Evolutionary conservation across 23 tunicate species (phyloP).

Genomic region (Halocynthia roretzi): DNA sequence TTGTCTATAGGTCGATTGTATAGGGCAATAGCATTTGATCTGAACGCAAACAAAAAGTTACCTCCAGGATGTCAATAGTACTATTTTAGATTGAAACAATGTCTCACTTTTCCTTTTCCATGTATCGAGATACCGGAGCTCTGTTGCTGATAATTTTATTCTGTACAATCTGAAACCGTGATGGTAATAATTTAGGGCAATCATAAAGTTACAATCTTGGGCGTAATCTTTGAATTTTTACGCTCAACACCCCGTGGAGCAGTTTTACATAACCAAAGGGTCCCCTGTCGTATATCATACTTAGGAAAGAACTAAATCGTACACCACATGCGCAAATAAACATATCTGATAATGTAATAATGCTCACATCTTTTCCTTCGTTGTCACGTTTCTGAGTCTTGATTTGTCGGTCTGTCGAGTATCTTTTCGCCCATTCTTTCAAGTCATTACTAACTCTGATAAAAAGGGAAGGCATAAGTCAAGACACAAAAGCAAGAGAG

Average conservation of each 20-base stretch:
- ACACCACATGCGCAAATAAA: too few relatives aligned
- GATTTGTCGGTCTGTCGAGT: conserved; percentile 20
- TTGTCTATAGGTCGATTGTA: conserved; percentile 36
- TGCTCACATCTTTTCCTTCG: too few relatives aligned
- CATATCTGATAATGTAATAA: too few relatives aligned
- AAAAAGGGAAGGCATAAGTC: neutral
- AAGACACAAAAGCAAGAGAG: too few relatives aligned
- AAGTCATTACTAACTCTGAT: conserved; percentile 49
- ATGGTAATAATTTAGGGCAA: neutral
- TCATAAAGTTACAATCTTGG: too few relatives aligned
- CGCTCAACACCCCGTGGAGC: too few relatives aligned
- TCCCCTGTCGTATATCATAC: too few relatives aligned
- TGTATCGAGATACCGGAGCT: conserved; percentile 1
- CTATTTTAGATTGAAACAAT: neutral
- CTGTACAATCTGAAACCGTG: neutral
- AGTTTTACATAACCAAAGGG: too few relatives aligned
- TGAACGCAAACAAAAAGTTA: neutral
- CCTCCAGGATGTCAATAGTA: neutral
- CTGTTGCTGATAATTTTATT: neutral
- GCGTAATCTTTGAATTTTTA: too few relatives aligned
- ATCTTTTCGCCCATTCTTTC: conserved; percentile 48
- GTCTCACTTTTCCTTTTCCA: neutral
- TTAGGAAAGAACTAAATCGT: too few relatives aligned
- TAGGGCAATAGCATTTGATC: conserved; percentile 27
- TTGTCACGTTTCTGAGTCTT: neutral